Percentiles rank a stretch among this genome's conserved stretches.
phyloP scores from a whole-genome alignment of 2,113 vertebrate genomes.

The Todiramphus chloris region DNA sequence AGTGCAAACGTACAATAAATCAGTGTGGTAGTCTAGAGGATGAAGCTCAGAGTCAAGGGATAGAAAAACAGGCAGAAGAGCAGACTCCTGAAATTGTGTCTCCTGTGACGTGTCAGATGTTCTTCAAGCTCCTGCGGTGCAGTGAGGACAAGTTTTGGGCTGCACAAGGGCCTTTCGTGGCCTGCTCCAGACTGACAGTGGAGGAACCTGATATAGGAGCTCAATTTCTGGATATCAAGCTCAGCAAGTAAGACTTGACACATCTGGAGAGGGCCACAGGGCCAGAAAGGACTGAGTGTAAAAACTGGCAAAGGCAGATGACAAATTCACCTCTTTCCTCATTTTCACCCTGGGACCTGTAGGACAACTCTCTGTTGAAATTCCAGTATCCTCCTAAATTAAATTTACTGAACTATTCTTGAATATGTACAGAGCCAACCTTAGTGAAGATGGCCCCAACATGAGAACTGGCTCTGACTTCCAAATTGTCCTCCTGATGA shows the following conservation, averaged over 20 bases:
- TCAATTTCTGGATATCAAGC: background rate
- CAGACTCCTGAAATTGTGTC: background rate
- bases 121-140: background rate
- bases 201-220: background rate
- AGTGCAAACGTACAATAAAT: slow-evolving; percentile 37
- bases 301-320: background rate
- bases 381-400: background rate
- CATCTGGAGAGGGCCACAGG: background rate
- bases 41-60: background rate
- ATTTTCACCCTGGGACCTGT: background rate
- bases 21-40: background rate
- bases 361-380: background rate
- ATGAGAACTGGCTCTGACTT: background rate
- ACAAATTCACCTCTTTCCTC: background rate
- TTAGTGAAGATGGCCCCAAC: background rate
- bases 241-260: background rate
- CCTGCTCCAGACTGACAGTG: fast-evolving
- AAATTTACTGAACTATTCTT: background rate
- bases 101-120: background rate
- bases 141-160: background rate
- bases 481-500: background rate
- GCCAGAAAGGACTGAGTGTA: background rate
- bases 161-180: background rate
- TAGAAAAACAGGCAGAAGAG: background rate
- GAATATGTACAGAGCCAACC: background rate